phyloP scores from a whole-genome alignment of 2,888 invertebrate species.

The Plebejus argus region DNA sequence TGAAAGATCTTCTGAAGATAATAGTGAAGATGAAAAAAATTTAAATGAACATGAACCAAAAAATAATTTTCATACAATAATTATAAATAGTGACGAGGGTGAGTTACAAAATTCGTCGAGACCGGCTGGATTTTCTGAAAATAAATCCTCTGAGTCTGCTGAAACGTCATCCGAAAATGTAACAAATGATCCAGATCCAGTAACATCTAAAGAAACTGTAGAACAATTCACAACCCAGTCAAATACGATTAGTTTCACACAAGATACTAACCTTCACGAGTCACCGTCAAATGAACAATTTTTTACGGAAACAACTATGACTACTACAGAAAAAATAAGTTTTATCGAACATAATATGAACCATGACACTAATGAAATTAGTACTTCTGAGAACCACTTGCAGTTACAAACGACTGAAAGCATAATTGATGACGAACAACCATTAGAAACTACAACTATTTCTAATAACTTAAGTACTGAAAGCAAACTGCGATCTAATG shows the following conservation, averaged over 20 bases:
- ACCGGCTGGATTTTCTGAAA: not conserved
- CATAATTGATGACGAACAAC: not conserved
- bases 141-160: constrained; percentile 13
- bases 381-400: not conserved
- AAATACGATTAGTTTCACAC: not conserved
- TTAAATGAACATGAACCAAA: not conserved
- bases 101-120: not conserved
- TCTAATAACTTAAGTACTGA: not conserved
- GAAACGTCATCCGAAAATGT: constrained; percentile 22
- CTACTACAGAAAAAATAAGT: not conserved
- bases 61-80: not conserved
- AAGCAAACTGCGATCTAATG: not conserved
- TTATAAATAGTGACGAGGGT: not conserved
- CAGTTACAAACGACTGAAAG: not conserved
- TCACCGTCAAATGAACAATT: not conserved
- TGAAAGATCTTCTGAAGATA: not conserved
- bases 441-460: not conserved
- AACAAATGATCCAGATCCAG: constrained; percentile 8
- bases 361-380: not conserved
- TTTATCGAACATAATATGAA: not conserved
- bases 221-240: not conserved
- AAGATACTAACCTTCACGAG: not conserved
- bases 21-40: not conserved
- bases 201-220: not conserved
- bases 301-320: not conserved